phyloP scores from a whole-genome alignment of 53 echinoderm and acorn worm species.

The Temnopleurus reevesii region DNA sequence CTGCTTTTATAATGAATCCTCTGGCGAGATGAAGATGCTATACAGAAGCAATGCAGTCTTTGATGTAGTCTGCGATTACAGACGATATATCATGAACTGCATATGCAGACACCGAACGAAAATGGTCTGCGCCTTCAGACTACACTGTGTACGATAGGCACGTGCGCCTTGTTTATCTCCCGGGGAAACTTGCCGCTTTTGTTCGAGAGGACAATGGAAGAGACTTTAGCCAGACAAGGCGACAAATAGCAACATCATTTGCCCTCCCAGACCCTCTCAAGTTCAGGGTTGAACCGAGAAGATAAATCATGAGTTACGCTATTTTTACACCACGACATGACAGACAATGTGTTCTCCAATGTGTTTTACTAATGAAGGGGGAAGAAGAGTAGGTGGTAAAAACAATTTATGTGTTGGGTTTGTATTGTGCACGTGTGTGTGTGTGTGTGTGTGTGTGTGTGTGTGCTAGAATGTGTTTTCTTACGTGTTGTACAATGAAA shows the following conservation, averaged over 20 bases:
- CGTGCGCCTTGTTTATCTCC: background rate
- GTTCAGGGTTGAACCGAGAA: background rate
- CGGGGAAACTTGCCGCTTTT: background rate
- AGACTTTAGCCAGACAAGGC: constrained; percentile 37
- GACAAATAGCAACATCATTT: constrained; percentile 1
- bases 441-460: background rate
- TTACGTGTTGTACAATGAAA: no score
- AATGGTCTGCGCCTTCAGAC: background rate
- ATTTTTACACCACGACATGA: background rate
- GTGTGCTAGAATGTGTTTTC: no score
- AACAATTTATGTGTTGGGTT: background rate
- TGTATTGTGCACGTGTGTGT: background rate
- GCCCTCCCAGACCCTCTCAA: background rate
- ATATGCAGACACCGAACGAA: background rate
- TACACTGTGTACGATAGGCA: background rate
- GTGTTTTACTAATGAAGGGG: background rate
- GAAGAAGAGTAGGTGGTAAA: background rate
- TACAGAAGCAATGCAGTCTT: no score
- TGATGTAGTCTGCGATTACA: no score
- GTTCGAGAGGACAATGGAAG: background rate
- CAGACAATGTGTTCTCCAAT: background rate
- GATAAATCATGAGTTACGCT: background rate
- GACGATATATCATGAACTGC: background rate
- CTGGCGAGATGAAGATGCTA: no score
- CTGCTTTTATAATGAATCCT: no score